Evolutionary conservation across 2,797 vertebrate species (phyloP).

Genomic region (Sarcoramphus papa): DNA sequence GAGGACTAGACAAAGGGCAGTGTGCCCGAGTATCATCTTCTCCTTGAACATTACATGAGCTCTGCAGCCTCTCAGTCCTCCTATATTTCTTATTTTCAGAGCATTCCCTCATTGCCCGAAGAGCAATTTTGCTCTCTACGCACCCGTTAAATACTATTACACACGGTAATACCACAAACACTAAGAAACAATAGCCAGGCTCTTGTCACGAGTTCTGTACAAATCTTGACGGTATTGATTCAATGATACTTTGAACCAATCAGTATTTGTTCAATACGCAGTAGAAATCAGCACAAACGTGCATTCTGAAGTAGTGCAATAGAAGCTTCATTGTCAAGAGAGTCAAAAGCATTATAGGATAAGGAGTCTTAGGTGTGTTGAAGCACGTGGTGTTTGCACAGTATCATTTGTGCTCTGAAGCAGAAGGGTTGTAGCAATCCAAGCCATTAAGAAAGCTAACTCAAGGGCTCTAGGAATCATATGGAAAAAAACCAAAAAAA

Average conservation of each 20-base stretch:
- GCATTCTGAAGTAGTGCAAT: background rate
- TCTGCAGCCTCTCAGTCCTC: background rate
- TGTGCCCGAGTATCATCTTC: background rate
- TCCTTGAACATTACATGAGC: background rate
- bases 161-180: background rate
- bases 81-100: background rate
- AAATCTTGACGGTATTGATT: background rate
- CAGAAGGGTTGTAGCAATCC: background rate
- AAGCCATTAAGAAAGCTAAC: background rate
- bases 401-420: background rate
- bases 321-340: background rate
- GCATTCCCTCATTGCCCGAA: background rate
- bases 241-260: background rate
- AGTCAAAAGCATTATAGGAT: background rate
- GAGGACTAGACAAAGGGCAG: background rate
- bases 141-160: background rate
- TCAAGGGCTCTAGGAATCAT: background rate
- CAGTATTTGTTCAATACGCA: rapidly evolving
- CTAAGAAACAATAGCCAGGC: background rate
- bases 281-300: background rate
- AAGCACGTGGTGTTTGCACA: background rate
- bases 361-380: background rate
- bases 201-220: background rate
- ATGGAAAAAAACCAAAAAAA: background rate
- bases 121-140: background rate